These are phyloP conservation scores for Patella vulgata DNA, from an alignment of 1,140 invertebrate species.

Conservation along the genomic window DNA sequence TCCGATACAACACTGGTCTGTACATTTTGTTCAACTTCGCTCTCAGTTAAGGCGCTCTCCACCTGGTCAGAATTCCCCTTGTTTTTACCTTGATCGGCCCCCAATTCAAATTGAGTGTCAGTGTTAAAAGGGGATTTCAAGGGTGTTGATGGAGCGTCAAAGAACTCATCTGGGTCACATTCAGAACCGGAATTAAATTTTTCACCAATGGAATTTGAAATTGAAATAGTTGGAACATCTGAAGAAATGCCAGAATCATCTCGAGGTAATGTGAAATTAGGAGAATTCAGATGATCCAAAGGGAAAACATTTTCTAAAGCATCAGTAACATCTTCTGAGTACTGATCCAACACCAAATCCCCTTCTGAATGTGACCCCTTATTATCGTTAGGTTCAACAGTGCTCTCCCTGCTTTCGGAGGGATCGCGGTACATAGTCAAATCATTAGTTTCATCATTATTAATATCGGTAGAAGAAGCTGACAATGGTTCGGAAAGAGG, in stretches of 20 bases:
- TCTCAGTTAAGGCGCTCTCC: too few relatives aligned
- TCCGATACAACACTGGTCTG: too few relatives aligned
- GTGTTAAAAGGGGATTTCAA: constrained; percentile 6
- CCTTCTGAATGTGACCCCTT: not conserved
- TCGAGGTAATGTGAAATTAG: not conserved
- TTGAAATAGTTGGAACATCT: not conserved
- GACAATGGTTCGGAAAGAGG: too few relatives aligned
- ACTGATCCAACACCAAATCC: not conserved
- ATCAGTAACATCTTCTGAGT: not conserved
- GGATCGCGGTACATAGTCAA: too few relatives aligned
- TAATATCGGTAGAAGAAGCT: too few relatives aligned
- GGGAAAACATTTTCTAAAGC: constrained; percentile 1
- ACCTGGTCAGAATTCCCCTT: too few relatives aligned
- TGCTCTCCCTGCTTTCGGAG: not conserved
- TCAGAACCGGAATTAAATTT: constrained; percentile 15
- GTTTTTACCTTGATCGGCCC: not conserved
- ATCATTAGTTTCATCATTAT: not conserved
- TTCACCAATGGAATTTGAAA: too few relatives aligned
- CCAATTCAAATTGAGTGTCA: not conserved
- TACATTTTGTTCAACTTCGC: too few relatives aligned
- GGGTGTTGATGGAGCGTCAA: constrained; percentile 38
- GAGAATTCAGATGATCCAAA: not conserved
- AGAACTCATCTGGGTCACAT: constrained; percentile 36
- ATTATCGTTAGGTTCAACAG: not conserved
- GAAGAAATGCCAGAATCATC: too few relatives aligned